A percentile compares a stretch with the other conserved stretches of the same genome.
These are phyloP conservation scores for Mesodorylaimus sp. DNA, from an alignment of 2,888 invertebrate genomes.

Conservation along the genomic window DNA sequence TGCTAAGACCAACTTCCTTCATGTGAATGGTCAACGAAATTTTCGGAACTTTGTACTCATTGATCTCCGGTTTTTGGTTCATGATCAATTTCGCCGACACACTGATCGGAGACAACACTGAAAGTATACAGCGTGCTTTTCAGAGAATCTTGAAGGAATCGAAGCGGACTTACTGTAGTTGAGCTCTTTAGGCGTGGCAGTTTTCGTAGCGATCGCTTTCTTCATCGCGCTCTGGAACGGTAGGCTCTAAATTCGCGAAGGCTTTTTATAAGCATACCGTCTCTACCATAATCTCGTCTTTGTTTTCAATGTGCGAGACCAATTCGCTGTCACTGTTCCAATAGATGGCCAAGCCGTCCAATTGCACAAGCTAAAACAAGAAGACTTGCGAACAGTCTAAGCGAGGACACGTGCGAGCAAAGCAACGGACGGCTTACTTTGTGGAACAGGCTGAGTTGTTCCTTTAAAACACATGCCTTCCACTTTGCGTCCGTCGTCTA, in stretches of 20 bases:
- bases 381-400: too few relatives aligned
- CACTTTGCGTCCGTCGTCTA: slow-evolving; percentile 71
- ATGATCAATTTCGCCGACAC: slow-evolving; percentile 67
- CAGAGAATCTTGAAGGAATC: too few relatives aligned
- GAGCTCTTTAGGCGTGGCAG: slow-evolving; percentile 17
- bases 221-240: slow-evolving; percentile 17
- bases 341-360: slow-evolving; percentile 66
- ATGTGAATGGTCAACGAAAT: slow-evolving; percentile 36
- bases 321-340: slow-evolving; percentile 48
- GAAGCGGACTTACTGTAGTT: slow-evolving; percentile 26
- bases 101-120: slow-evolving; percentile 76
- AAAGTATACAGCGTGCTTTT: slow-evolving; percentile 11
- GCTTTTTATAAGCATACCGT: slow-evolving; percentile 72
- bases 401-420: too few relatives aligned
- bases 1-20: slow-evolving; percentile 35
- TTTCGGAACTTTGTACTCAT: slow-evolving; percentile 67
- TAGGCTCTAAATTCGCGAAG: slow-evolving; percentile 26
- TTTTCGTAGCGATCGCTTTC: slow-evolving; percentile 20
- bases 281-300: slow-evolving; percentile 18
- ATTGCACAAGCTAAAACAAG: slow-evolving; percentile 46
- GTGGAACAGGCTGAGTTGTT: slow-evolving; percentile 56
- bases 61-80: slow-evolving; percentile 77
- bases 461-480: slow-evolving; percentile 52
- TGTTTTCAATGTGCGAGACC: slow-evolving; percentile 25
- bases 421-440: too few relatives aligned